These are phyloP conservation scores for Eupithecia subumbrata DNA, from an alignment of 2,888 invertebrate species.

Conservation along the genomic window DNA sequence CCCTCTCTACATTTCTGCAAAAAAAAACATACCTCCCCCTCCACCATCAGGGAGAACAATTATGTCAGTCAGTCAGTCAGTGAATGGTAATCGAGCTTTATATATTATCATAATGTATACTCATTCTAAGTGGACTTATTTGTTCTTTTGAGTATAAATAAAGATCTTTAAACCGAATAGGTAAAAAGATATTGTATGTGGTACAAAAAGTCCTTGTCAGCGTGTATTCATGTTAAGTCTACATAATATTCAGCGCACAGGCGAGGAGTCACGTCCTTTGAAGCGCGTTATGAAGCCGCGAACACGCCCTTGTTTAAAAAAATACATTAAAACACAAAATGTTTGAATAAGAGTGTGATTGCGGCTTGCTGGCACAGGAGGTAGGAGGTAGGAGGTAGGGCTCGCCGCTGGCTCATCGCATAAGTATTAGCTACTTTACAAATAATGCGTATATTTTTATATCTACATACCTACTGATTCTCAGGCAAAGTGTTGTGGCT, in stretches of 20 bases:
- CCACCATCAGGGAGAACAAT: no score
- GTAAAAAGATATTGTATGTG: background rate
- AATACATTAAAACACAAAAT: conserved; percentile 65
- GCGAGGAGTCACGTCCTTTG: conserved; percentile 53
- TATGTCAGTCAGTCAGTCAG: no score
- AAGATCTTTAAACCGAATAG: no score
- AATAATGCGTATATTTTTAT: background rate
- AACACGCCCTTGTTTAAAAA: conserved; percentile 68
- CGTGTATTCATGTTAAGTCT: conserved; percentile 9
- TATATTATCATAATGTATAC: no score
- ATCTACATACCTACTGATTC: background rate
- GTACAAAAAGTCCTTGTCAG: background rate
- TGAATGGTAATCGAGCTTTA: no score
- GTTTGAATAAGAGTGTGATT: conserved; percentile 83
- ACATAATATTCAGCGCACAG: conserved; percentile 31
- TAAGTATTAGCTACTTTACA: background rate
- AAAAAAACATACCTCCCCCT: no score
- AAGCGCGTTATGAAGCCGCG: conserved; percentile 66
- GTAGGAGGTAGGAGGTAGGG: background rate
- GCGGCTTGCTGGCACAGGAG: conserved; percentile 56
- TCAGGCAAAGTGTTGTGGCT: background rate
- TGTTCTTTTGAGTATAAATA: no score
- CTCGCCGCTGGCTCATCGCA: conserved; percentile 16
- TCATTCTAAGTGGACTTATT: no score
- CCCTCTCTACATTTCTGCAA: no score